Evolutionary conservation across 2,888 invertebrate genomes (phyloP), one percentile per base, ranked within the genome.

Genomic region (Scelioninae gen. 1): DNA sequence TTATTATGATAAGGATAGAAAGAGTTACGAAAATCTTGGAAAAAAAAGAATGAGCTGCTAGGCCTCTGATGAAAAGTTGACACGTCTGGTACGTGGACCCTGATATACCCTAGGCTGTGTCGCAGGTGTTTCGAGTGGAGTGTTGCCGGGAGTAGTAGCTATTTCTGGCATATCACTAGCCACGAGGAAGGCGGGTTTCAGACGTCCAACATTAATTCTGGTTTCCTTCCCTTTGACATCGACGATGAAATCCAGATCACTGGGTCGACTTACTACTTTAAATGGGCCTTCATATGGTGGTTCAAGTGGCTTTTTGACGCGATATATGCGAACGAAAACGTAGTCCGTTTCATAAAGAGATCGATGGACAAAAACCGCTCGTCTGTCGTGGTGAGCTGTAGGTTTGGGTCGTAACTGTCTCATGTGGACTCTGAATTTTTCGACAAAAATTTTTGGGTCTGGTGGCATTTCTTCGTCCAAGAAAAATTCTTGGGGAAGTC

Each of bases 401-500:
- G 51, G 51, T 1, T 51, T 23, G 4, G 51, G n/a, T 31, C 10
- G 6, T 4, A 51, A 5, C 7, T n/a, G 23, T 11, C 29, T 5
- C 29, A 51, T 51, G 1, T 9, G 3, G 5, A 10, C 5, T 8
- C 23, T 5, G 29, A 51, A 10, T 11, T 51, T 13, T 5, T 47
- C 15, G 1, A 47, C 15, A 11, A 47, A 47, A 5, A 15, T 47
- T 13, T 13, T 1, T 16, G 47, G 13, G n/a, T 43, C 13, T 38
- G 38, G 7, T 16, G 58, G 15, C 16, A 16, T 10, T 58, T 40
- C 58, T 16, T 34, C 38, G 4, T 15, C 9, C 9, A 9, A n/a
- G 53, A 53, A 53, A n/a, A n/a, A 56, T 38, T 56, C 56, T 4
- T 38, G 38, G 0, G 56, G 56, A 4, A 56, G 13, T 11, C 5